Base-by-base conservation (phyloP, 2,797 vertebrate genomes). In the Arrhamphus sclerolepis region DNA sequence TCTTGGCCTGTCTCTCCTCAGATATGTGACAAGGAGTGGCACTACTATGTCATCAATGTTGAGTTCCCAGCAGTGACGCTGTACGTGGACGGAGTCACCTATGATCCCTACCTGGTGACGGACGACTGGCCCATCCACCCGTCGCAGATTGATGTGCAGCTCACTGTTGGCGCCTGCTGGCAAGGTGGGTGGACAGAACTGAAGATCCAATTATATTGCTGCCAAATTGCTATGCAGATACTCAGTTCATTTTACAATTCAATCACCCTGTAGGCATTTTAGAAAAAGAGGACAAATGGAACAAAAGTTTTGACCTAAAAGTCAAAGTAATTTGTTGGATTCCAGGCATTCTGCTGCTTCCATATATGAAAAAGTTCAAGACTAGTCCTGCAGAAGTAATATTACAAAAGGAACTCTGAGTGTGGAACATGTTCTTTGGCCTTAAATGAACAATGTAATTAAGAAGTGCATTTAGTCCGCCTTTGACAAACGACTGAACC, bases 21-120 rank as follows among this genome's bases (percentile, higher is more conserved):
- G 97, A 98, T 99, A 77, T 99, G 97, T 72, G 97, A 98, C 86
- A 98, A 98, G 84, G 97, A 99, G 80, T 99, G 97, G 97, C 97
- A 99, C 85, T 97, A 98, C 89, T 99, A 98, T 1, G 91, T 98
- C 68, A 94, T 99, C 81, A 98, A 96, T 0, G 94, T 99, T 49
- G 96, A 97, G 82, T 97, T 98, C 78, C 97, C 97, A 0, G 90
- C 94, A 72, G 97, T 98, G 60, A 96, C 94, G 0, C 91, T 99
- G 22, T 98, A 97, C 57, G 96, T 96, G 92, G 97, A 99, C 5
- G 97, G 97, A 44, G 92, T 95, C 48, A 97, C 95, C 0, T 98
- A 95, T 1, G 96, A 99, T 70, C 97, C 97, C 6, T 99, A 98
- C 85, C 93, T 99, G 81, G 97, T 99, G 85, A 99, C 97, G 14